Evolutionary conservation across 1,140 invertebrate genomes (phyloP).

Genomic region (Periplaneta americana): DNA sequence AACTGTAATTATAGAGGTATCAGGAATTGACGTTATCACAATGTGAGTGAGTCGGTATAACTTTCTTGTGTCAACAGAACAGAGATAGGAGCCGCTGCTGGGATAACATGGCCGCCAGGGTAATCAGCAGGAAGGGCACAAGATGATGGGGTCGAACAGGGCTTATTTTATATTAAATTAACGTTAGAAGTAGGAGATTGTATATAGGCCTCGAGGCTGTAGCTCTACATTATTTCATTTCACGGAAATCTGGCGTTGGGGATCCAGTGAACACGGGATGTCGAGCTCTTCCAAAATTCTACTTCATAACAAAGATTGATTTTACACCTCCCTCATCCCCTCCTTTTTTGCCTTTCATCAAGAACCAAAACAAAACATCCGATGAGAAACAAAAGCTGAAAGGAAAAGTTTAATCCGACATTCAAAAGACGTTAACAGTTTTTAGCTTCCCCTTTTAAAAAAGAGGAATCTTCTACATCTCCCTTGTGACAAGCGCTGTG

Average conservation of each 20-base stretch:
- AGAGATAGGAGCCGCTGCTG: neutral
- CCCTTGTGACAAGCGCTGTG: neutral
- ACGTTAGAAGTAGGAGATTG: neutral
- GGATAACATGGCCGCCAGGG: neutral
- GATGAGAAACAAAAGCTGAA: neutral
- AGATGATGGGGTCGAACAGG: neutral
- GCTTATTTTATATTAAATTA: neutral
- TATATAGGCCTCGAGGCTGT: neutral
- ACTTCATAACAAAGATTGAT: neutral
- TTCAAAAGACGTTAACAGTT: neutral
- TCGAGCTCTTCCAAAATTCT: neutral
- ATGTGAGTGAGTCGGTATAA: neutral
- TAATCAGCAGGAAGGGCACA: neutral
- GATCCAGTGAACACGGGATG: neutral
- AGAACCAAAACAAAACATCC: neutral
- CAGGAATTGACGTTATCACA: neutral
- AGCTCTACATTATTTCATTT: neutral
- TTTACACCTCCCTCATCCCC: neutral
- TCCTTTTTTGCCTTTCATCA: neutral
- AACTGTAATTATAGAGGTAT: neutral
- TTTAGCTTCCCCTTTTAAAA: neutral
- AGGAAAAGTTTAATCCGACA: neutral
- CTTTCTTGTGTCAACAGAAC: neutral
- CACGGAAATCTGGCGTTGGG: neutral
- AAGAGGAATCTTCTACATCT: neutral